Evolutionary conservation across 2,888 invertebrate genomes (phyloP).

Genomic region (Habrosyne pyritoides): DNA sequence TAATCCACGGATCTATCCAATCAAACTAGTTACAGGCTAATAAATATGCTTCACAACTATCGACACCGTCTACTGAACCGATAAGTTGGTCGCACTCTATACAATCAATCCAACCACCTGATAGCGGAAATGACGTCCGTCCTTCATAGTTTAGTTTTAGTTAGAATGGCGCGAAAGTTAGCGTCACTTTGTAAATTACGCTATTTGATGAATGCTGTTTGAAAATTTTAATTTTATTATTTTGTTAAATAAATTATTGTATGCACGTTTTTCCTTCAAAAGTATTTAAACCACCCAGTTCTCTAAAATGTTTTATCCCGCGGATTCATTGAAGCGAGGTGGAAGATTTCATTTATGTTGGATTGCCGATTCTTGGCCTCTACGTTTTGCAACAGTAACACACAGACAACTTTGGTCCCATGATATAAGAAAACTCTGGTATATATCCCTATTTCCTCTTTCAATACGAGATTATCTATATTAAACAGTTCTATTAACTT

Average conservation of each 20-base stretch:
- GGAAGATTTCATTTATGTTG: slow-evolving; percentile 75
- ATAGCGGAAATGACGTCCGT: neutral
- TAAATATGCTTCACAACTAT: too few relatives aligned
- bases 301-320: slow-evolving; percentile 70
- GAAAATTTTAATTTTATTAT: neutral
- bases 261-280: neutral
- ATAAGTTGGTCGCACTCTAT: too few relatives aligned
- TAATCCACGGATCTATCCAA: too few relatives aligned
- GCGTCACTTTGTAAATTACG: slow-evolving; percentile 19
- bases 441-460: slow-evolving; percentile 17
- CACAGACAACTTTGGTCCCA: slow-evolving; percentile 69
- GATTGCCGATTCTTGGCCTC: slow-evolving; percentile 77
- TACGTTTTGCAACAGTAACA: slow-evolving; percentile 65
- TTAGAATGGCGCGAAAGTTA: slow-evolving; percentile 10
- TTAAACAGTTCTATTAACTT: neutral
- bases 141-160: neutral
- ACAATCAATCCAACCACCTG: too few relatives aligned
- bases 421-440: slow-evolving; percentile 71
- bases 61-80: too few relatives aligned
- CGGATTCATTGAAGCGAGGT: slow-evolving; percentile 63
- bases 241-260: too few relatives aligned
- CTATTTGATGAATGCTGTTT: neutral
- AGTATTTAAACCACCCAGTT: neutral
- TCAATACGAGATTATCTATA: neutral
- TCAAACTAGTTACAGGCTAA: too few relatives aligned